phyloP scores from a whole-genome alignment of 1,140 invertebrate species.

The Drosophila erecta region DNA sequence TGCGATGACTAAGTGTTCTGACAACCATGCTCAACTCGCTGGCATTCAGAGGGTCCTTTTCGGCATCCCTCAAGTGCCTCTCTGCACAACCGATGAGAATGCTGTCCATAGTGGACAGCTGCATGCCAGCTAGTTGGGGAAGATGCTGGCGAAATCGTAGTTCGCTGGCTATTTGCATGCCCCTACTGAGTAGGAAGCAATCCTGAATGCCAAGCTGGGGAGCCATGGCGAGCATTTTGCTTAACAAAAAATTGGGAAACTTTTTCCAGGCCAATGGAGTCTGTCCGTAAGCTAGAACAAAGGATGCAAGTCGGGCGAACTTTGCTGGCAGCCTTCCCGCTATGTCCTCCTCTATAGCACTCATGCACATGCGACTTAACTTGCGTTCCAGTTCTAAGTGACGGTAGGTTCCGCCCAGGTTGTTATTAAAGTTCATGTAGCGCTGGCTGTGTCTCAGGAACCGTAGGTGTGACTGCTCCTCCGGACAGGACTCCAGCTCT shows the following conservation, averaged over 20 bases:
- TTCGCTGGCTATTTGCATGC: constrained; percentile 77
- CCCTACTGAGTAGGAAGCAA: constrained; percentile 81
- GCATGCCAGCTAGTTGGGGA: constrained; percentile 55
- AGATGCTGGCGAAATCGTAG: constrained; percentile 67
- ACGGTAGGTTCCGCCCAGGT: constrained; percentile 85
- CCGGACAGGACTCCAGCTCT: constrained; percentile 51
- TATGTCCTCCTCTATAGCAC: constrained; percentile 78
- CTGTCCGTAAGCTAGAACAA: constrained; percentile 85
- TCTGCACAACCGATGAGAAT: constrained; percentile 64
- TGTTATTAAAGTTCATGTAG: constrained; percentile 86
- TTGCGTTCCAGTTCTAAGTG: constrained; percentile 84
- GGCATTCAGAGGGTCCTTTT: constrained; percentile 45
- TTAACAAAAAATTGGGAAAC: constrained; percentile 73
- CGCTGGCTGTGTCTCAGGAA: constrained; percentile 84
- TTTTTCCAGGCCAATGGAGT: constrained; percentile 68
- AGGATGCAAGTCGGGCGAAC: constrained; percentile 83
- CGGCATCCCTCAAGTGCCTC: constrained; percentile 46
- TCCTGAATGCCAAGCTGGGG: constrained; percentile 79
- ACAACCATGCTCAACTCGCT: constrained; percentile 74
- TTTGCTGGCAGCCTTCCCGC: constrained; percentile 77
- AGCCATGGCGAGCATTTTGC: constrained; percentile 74
- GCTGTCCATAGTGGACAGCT: constrained; percentile 71
- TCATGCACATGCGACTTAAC: constrained; percentile 80
- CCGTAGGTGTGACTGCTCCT: constrained; percentile 61
- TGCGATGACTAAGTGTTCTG: constrained; percentile 72